These are phyloP conservation scores for Patiria miniata DNA, from an alignment of 35 echinoderm and acorn worm species.

Conservation along the genomic window DNA sequence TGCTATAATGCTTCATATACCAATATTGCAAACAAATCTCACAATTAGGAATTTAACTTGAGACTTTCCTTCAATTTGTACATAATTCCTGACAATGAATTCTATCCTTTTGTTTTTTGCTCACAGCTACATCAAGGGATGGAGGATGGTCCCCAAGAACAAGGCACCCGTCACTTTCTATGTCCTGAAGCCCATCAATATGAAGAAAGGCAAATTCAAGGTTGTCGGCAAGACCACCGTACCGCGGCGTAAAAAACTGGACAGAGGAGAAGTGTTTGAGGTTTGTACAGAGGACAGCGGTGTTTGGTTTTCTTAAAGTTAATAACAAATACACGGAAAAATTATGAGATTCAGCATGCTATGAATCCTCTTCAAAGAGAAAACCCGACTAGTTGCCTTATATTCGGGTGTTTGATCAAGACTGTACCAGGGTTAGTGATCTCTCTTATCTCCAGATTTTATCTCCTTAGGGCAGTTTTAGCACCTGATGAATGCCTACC, in stretches of 20 bases:
- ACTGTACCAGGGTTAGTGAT: too few relatives aligned
- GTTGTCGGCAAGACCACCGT: not conserved
- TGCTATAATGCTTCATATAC: too few relatives aligned
- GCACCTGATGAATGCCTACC: too few relatives aligned
- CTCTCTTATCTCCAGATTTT: too few relatives aligned
- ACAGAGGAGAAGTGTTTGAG: not conserved
- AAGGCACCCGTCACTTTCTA: not conserved
- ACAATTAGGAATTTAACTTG: too few relatives aligned
- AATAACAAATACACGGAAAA: too few relatives aligned
- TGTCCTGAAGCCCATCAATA: not conserved
- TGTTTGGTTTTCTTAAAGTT: too few relatives aligned
- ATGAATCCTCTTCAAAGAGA: not conserved
- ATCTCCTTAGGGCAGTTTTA: too few relatives aligned
- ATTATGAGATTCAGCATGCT: not conserved
- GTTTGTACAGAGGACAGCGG: not conserved
- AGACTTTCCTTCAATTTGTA: too few relatives aligned
- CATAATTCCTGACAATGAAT: too few relatives aligned
- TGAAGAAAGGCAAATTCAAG: not conserved
- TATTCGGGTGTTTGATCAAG: not conserved
- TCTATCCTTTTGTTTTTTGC: not conserved
- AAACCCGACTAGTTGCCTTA: not conserved
- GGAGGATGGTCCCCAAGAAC: not conserved
- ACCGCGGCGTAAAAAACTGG: not conserved
- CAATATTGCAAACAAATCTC: too few relatives aligned
- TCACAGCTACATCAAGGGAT: slow-evolving; percentile 6